phyloP scores from a whole-genome alignment of 2,888 invertebrate genomes.

The Phengaris alcon region DNA sequence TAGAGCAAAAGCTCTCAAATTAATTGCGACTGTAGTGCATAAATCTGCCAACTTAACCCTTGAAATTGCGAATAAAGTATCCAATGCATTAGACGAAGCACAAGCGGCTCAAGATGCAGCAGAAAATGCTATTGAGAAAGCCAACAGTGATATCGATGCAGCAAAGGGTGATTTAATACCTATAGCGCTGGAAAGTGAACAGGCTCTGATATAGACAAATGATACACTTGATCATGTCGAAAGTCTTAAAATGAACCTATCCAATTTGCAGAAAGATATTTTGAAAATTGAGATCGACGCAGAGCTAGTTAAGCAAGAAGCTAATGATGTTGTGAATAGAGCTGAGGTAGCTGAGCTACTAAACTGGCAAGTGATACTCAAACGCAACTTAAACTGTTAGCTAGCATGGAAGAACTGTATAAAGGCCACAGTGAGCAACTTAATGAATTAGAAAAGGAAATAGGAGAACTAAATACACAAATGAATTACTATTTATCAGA shows the following conservation, averaged over 20 bases:
- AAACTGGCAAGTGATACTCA: constrained; percentile 89
- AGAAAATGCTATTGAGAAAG: constrained; percentile 87
- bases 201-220: constrained; percentile 88
- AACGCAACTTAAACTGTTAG: constrained; percentile 84
- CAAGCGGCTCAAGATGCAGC: constrained; percentile 90
- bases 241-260: constrained; percentile 83
- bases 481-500: constrained; percentile 82
- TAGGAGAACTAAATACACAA: constrained; percentile 80
- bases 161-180: constrained; percentile 87
- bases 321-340: constrained; percentile 84
- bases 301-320: constrained; percentile 88
- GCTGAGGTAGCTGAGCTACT: constrained; percentile 88
- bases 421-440: constrained; percentile 82
- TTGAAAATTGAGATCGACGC: constrained; percentile 90
- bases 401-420: constrained; percentile 84
- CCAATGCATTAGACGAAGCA: constrained; percentile 88
- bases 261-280: constrained; percentile 87
- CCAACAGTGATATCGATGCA: constrained; percentile 87
- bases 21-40: constrained; percentile 85
- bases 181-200: constrained; percentile 89
- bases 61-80: constrained; percentile 86
- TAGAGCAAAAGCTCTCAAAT: constrained; percentile 85
- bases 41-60: constrained; percentile 83
- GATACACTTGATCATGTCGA: constrained; percentile 88
- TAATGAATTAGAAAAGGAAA: constrained; percentile 78